These are phyloP conservation scores for Nasonovia ribisnigri DNA, from an alignment of 2,888 invertebrate genomes.

Conservation along the genomic window DNA sequence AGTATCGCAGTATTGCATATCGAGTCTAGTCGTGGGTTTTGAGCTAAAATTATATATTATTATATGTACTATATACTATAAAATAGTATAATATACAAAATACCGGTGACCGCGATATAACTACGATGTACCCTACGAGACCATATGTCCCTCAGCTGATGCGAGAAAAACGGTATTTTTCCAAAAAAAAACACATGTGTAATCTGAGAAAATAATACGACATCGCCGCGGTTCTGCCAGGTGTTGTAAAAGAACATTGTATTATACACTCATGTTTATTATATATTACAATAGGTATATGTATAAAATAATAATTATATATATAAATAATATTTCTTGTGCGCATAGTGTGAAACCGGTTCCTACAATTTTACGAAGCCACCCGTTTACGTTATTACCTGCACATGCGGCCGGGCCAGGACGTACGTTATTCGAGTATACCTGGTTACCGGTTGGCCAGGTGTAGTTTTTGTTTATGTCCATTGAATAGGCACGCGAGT, in stretches of 20 bases:
- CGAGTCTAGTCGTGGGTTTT: neutral
- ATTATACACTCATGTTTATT: neutral
- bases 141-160: conserved; percentile 10
- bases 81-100: too few relatives aligned
- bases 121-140: neutral
- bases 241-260: conserved; percentile 40
- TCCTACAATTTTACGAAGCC: conserved; percentile 21
- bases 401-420: neutral
- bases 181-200: conserved; percentile 1
- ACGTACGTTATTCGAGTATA: neutral
- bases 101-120: neutral
- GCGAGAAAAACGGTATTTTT: conserved; percentile 41
- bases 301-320: neutral
- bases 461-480: conserved; percentile 37
- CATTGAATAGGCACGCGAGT: conserved; percentile 17
- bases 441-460: conserved; percentile 23
- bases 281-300: neutral
- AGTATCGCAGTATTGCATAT: neutral
- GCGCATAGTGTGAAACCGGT: conserved; percentile 48
- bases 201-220: conserved; percentile 48
- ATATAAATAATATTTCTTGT: neutral
- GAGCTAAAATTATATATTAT: neutral
- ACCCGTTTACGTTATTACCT: neutral
- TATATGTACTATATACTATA: too few relatives aligned
- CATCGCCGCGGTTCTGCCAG: conserved; percentile 3